Conservation (phyloP, 2,888 invertebrate species). For the Dolichomitus sp. region DNA sequence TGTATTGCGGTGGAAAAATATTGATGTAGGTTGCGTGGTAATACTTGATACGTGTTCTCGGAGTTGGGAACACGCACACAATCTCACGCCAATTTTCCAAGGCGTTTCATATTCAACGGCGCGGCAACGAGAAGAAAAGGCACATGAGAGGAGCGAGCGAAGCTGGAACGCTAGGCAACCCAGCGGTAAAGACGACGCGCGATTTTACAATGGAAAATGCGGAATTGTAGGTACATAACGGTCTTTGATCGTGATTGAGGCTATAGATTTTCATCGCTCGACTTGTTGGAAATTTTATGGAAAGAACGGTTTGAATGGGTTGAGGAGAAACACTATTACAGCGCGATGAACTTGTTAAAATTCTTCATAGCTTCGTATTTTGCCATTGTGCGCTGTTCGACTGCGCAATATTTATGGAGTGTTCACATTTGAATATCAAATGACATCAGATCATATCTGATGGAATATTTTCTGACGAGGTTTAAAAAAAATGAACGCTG, state of each 20-base stretch:
- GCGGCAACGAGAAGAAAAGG: conserved; percentile 18
- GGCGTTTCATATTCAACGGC: conserved; percentile 49
- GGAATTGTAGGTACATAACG: conserved; percentile 18
- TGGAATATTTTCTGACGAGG: neutral
- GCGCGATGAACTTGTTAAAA: neutral
- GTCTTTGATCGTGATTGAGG: conserved; percentile 7
- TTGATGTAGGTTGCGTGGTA: conserved; percentile 28
- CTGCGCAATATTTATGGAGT: neutral
- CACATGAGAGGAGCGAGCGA: conserved; percentile 7
- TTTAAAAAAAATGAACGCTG: neutral
- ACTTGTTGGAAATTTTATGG: conserved; percentile 1
- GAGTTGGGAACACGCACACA: conserved; percentile 12
- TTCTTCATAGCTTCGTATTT: neutral
- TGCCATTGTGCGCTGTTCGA: neutral
- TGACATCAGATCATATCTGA: too few species aligned
- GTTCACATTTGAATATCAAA: too few species aligned
- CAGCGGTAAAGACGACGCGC: conserved; percentile 30
- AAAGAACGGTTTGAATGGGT: neutral
- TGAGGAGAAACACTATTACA: neutral
- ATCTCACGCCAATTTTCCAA: conserved; percentile 47
- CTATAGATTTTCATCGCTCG: neutral
- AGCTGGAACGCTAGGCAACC: neutral
- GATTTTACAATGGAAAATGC: conserved; percentile 44
- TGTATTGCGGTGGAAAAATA: conserved; percentile 12
- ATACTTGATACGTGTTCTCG: conserved; percentile 33